Evolutionary conservation across 2,113 vertebrate species (phyloP).

Genomic region (Boulengeromyrus knoepffleri): DNA sequence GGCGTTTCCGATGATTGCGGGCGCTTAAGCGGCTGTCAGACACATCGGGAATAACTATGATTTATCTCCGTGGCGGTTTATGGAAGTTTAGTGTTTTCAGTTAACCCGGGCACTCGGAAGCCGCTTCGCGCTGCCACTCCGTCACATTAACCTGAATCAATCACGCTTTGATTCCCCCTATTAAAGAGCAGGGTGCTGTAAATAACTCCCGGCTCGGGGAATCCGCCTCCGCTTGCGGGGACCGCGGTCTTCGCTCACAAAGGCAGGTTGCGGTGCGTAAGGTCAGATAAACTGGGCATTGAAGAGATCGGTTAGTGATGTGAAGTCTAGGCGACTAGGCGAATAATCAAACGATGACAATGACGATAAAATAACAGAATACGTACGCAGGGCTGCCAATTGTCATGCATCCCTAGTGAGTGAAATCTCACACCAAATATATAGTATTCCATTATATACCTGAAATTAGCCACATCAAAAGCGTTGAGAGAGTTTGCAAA

Average conservation of each 20-base stretch:
- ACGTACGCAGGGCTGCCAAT: not conserved
- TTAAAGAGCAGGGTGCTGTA: slow-evolving; percentile 64
- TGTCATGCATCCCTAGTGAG: not conserved
- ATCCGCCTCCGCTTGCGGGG: slow-evolving; percentile 31
- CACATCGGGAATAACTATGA: slow-evolving; percentile 90
- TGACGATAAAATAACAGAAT: not conserved
- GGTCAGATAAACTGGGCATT: not conserved
- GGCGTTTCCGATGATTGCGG: slow-evolving; percentile 84
- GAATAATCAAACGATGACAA: not conserved
- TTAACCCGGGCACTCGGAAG: slow-evolving; percentile 65
- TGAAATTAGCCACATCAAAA: not conserved
- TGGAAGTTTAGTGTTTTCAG: slow-evolving; percentile 67
- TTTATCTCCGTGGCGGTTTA: slow-evolving; percentile 91
- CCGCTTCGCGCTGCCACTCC: slow-evolving; percentile 51
- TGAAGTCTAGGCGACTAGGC: not conserved
- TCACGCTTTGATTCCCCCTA: slow-evolving; percentile 69
- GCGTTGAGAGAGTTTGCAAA: not conserved
- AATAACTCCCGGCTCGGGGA: slow-evolving; percentile 52
- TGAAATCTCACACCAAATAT: not conserved
- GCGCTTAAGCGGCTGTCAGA: slow-evolving; percentile 96
- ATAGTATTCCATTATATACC: not conserved
- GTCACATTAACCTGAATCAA: slow-evolving; percentile 73
- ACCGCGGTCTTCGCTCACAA: not conserved
- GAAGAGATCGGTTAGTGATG: not conserved
- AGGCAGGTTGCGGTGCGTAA: not conserved